Conservation (phyloP, 2,113 vertebrate species). For the Pica pica region DNA sequence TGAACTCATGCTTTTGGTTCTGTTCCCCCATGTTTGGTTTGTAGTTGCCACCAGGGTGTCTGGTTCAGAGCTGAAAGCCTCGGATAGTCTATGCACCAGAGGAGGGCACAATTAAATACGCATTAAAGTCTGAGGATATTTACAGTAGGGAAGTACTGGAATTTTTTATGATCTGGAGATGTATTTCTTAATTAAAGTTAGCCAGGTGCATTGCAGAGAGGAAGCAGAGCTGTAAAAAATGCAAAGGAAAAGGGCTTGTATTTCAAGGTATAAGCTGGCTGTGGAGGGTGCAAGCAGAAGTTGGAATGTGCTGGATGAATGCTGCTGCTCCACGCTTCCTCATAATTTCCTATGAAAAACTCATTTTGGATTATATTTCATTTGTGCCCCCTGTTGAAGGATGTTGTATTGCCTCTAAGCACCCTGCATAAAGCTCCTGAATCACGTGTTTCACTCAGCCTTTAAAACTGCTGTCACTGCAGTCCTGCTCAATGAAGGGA, state of each 20-base stretch:
- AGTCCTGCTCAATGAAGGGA: background rate
- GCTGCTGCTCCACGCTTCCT: background rate
- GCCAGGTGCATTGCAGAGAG: background rate
- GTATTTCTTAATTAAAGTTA: constrained; percentile 63
- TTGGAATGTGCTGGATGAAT: background rate
- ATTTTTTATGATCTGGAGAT: constrained; percentile 20
- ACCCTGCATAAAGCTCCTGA: background rate
- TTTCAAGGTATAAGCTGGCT: background rate
- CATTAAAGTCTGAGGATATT: constrained; percentile 54
- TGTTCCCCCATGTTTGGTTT: background rate
- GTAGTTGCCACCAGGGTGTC: background rate
- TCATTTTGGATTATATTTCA: constrained; percentile 19
- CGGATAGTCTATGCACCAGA: background rate
- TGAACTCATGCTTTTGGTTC: background rate
- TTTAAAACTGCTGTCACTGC: background rate
- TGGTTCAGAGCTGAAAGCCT: background rate
- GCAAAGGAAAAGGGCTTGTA: background rate
- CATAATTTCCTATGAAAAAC: background rate
- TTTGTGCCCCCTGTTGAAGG: constrained; percentile 39
- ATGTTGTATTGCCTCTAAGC: background rate
- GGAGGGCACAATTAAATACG: constrained; percentile 59
- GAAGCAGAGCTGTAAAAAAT: constrained; percentile 14
- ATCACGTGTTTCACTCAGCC: background rate
- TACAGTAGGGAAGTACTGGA: constrained; percentile 23
- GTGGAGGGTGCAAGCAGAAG: background rate